phyloP scores from a whole-genome alignment of 2,113 vertebrate genomes.

The Anoura caudifer region DNA sequence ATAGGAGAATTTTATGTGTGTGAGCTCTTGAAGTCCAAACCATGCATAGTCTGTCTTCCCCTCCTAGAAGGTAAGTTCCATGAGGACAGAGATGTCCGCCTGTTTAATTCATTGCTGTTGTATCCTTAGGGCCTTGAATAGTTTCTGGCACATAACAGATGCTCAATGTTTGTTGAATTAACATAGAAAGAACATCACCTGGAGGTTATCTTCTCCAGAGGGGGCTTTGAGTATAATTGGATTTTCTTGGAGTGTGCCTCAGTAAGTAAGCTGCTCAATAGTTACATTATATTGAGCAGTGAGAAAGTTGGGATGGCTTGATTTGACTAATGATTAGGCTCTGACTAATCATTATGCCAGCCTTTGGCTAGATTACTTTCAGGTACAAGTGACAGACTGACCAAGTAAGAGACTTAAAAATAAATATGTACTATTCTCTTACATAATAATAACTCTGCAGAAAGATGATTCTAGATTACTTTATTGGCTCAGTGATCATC shows the following conservation, averaged over 20 bases:
- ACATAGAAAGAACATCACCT: neutral
- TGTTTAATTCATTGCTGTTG: neutral
- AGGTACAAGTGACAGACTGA: neutral
- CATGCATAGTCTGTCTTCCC: neutral
- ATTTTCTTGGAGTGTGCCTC: neutral
- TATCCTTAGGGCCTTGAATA: neutral
- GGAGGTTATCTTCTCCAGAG: neutral
- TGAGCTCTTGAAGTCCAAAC: neutral
- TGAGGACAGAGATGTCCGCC: neutral
- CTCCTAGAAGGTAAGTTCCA: neutral
- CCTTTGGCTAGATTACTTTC: neutral
- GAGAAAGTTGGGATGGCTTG: neutral
- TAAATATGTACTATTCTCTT: neutral
- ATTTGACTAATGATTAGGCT: neutral
- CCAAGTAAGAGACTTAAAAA: neutral
- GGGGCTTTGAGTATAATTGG: neutral
- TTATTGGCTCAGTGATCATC: neutral
- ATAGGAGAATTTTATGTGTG: neutral
- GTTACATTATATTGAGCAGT: neutral
- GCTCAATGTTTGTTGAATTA: neutral
- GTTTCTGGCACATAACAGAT: neutral
- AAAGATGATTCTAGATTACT: neutral
- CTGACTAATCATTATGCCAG: neutral
- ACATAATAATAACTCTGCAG: neutral
- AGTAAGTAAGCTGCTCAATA: neutral